Percentiles rank a stretch among this genome's conserved stretches.
phyloP scores from a whole-genome alignment of 2,797 vertebrate genomes.

The Setipinna tenuifilis region DNA sequence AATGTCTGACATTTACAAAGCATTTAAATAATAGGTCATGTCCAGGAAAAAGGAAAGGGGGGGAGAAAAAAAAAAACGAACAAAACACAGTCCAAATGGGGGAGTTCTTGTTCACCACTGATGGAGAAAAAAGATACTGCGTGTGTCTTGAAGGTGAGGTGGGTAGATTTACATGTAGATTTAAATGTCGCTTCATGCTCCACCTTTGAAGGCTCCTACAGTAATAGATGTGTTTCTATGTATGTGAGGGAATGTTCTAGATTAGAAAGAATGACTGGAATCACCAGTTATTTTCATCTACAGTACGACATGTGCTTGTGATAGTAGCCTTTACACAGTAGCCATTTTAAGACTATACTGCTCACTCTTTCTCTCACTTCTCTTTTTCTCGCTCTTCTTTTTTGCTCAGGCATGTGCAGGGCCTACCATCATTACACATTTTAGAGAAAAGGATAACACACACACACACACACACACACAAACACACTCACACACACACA shows the following conservation, averaged over 20 bases:
- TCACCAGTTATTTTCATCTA: not conserved
- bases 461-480: not conserved
- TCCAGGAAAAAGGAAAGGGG: not conserved
- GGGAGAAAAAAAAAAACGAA: not conserved
- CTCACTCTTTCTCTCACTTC: not conserved
- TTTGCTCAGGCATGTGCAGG: too few species aligned
- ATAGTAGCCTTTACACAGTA: not conserved
- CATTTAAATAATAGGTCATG: conserved; percentile 24
- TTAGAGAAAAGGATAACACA: not conserved
- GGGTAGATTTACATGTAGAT: not conserved
- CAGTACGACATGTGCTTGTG: not conserved
- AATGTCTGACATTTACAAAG: conserved; percentile 26
- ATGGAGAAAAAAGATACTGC: not conserved
- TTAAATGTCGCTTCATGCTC: not conserved
- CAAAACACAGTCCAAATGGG: conserved; percentile 8
- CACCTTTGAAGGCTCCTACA: not conserved
- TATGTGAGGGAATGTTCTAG: not conserved
- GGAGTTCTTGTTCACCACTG: not conserved
- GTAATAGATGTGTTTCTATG: not conserved
- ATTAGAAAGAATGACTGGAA: not conserved
- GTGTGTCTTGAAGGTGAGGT: not conserved
- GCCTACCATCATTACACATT: not conserved
- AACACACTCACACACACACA: not conserved
- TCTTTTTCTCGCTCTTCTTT: too few species aligned
- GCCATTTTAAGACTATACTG: too few species aligned